These are phyloP conservation scores for Chaetodon auriga DNA, from an alignment of 2,113 vertebrate genomes.

Conservation along the genomic window DNA sequence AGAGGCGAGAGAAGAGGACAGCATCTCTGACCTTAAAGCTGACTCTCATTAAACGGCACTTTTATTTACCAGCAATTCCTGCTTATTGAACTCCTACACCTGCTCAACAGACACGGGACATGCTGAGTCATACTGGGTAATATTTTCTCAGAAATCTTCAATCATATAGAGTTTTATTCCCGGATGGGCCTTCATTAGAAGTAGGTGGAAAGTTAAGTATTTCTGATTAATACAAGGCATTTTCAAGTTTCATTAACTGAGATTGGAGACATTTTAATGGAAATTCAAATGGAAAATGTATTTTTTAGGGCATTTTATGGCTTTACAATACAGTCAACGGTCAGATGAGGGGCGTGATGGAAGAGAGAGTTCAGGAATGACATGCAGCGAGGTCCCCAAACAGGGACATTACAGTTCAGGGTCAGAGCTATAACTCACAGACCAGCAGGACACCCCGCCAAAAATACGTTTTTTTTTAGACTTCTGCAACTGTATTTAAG, in stretches of 20 bases:
- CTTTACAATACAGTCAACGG: background rate
- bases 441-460: background rate
- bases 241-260: background rate
- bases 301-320: background rate
- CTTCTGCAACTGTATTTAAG: background rate
- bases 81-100: slow-evolving; percentile 33
- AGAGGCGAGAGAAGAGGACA: slow-evolving; percentile 36
- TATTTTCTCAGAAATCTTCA: slow-evolving; percentile 29
- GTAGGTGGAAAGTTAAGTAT: background rate
- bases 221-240: background rate
- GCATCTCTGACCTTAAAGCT: slow-evolving; percentile 50
- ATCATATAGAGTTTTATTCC: background rate
- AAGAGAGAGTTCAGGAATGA: background rate
- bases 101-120: background rate
- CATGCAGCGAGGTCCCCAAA: background rate
- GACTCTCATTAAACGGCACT: slow-evolving; percentile 46
- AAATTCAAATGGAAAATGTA: background rate
- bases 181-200: background rate
- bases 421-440: background rate
- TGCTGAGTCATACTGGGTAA: slow-evolving; percentile 15
- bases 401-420: background rate
- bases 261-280: background rate
- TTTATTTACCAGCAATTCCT: slow-evolving; percentile 48
- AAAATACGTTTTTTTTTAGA: background rate
- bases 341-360: background rate